phyloP scores from a whole-genome alignment of 2,113 vertebrate species.

The Amphiprion percula region DNA sequence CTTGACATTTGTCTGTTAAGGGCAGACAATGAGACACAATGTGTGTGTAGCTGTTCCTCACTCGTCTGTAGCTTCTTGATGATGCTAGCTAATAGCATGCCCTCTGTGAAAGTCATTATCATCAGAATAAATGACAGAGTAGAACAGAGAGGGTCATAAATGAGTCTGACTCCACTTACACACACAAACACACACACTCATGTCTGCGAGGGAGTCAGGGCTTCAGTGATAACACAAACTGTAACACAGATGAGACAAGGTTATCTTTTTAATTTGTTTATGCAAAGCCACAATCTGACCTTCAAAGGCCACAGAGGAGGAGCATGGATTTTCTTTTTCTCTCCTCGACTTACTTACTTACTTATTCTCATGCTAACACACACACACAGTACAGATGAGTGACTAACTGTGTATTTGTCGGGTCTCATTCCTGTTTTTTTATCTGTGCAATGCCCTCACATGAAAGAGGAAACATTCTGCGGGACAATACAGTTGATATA shows the following conservation, averaged over 20 bases:
- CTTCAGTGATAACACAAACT: conserved; percentile 17
- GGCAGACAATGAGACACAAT: not conserved
- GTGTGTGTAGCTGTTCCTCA: not conserved
- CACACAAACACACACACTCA: not conserved
- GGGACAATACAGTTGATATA: not conserved
- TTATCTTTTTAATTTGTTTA: conserved; percentile 9
- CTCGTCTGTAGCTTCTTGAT: conserved; percentile 35
- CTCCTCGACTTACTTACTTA: not conserved
- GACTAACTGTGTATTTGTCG: conserved; percentile 1
- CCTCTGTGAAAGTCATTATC: conserved; percentile 49
- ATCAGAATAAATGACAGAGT: conserved; percentile 29
- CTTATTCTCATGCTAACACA: not conserved
- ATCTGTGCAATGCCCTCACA: not conserved
- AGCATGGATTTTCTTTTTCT: not conserved
- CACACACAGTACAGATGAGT: not conserved
- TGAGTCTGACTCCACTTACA: not conserved
- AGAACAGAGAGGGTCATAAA: conserved; percentile 23
- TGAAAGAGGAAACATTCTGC: conserved; percentile 7
- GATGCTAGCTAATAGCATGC: conserved; percentile 37
- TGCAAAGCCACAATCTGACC: conserved; percentile 20
- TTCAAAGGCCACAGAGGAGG: conserved; percentile 9
- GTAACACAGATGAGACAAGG: not conserved
- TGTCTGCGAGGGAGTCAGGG: not conserved
- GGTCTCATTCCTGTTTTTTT: conserved; percentile 3
- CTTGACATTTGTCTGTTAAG: conserved; percentile 46